phyloP scores from a whole-genome alignment of 2,113 vertebrate species.

The Muntiacus reevesi region DNA sequence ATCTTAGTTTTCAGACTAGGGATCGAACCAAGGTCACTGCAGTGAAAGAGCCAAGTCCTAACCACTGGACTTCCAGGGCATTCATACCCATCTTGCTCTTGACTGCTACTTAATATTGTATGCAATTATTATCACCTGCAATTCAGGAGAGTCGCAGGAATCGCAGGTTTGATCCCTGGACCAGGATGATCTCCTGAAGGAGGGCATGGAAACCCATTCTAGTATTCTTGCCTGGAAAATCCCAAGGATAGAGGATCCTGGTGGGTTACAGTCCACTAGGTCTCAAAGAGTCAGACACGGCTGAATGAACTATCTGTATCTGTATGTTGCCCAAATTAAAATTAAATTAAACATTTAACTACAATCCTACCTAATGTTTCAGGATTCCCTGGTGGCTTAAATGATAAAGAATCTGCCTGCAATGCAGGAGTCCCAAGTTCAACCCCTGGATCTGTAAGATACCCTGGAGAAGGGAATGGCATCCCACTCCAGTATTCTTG shows the following conservation, averaged over 20 bases:
- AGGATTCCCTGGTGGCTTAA: neutral
- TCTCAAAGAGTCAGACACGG: accelerated
- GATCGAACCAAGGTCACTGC: neutral
- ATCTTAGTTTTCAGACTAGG: neutral
- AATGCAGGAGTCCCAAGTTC: neutral
- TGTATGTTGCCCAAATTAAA: neutral
- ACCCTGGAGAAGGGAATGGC: neutral
- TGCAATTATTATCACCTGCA: neutral
- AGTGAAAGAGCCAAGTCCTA: neutral
- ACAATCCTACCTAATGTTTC: neutral
- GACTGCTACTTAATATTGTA: neutral
- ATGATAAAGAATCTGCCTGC: neutral
- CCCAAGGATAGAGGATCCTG: neutral
- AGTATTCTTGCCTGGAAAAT: neutral
- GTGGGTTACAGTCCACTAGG: neutral
- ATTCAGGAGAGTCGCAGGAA: neutral
- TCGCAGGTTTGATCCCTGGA: neutral
- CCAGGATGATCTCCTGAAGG: neutral
- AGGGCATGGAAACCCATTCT: neutral
- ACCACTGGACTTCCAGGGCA: neutral
- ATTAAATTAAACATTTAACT: neutral
- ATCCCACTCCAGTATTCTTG: neutral
- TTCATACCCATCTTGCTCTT: neutral
- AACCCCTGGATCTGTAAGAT: neutral
- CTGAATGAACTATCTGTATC: neutral